Percentiles rank a stretch among this genome's conserved stretches.
These are phyloP conservation scores for Pseudopodoces humilis DNA, from an alignment of 2,113 vertebrate genomes.

Conservation along the genomic window DNA sequence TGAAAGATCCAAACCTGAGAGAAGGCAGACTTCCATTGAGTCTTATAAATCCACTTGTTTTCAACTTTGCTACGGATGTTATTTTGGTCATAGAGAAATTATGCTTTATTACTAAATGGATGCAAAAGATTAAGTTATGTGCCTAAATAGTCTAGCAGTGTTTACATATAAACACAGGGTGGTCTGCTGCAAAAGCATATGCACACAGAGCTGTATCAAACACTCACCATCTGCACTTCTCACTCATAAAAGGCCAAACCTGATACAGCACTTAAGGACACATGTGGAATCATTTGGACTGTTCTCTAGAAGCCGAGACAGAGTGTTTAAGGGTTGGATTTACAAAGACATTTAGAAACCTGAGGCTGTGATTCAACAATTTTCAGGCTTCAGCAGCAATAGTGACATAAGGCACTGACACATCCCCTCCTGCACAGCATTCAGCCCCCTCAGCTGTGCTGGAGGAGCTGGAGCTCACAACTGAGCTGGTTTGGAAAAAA, in stretches of 20 bases:
- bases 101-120: neutral
- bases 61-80: neutral
- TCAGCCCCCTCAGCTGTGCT: conserved; percentile 36
- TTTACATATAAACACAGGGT: conserved; percentile 67
- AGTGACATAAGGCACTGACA: conserved; percentile 58
- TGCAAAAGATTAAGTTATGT: conserved; percentile 53
- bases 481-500: neutral
- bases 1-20: neutral
- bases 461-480: conserved; percentile 16
- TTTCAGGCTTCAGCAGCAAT: conserved; percentile 25
- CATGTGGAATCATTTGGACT: neutral
- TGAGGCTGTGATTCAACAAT: conserved; percentile 49
- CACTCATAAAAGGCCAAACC: conserved; percentile 56
- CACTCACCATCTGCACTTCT: conserved; percentile 64
- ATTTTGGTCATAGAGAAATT: neutral
- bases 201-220: conserved; percentile 48
- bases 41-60: neutral
- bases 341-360: conserved; percentile 30
- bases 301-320: conserved; percentile 21
- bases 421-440: conserved; percentile 17
- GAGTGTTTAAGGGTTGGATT: conserved; percentile 44
- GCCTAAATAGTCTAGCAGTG: conserved; percentile 53
- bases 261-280: conserved; percentile 9
- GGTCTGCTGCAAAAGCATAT: conserved; percentile 62
- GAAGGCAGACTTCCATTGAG: neutral